Evolutionary conservation across 2,888 invertebrate genomes (phyloP).

Genomic region (Sthenelais limicola): DNA sequence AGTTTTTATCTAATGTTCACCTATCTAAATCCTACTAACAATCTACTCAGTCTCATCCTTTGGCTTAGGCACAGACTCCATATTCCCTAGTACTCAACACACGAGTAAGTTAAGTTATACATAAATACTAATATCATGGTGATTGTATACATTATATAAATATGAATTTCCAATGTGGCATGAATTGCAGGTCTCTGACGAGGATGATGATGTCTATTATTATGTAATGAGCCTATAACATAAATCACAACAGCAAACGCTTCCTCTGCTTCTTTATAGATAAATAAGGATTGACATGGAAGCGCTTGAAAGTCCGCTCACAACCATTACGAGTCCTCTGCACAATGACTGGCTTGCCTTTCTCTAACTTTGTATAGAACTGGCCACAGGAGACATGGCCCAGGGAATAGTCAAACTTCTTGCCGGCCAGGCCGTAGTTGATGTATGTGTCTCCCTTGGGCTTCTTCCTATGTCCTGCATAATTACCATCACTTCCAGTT

Average conservation of each 20-base stretch:
- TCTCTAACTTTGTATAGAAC: conserved; percentile 21
- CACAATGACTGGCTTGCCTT: neutral
- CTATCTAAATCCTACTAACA: too few relatives aligned
- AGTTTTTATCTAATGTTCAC: too few relatives aligned
- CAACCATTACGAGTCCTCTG: conserved; percentile 35
- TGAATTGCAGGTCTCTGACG: too few relatives aligned
- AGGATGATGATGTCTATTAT: too few relatives aligned
- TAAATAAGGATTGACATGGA: conserved; percentile 29
- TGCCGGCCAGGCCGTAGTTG: conserved; percentile 29
- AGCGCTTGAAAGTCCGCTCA: conserved; percentile 22
- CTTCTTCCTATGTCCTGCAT: conserved; percentile 40
- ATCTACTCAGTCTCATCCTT: too few relatives aligned
- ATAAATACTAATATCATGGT: too few relatives aligned
- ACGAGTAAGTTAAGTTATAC: too few relatives aligned
- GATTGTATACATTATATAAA: too few relatives aligned
- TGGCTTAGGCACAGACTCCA: too few relatives aligned
- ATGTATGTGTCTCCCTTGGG: conserved; percentile 37
- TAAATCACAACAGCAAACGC: conserved; percentile 14
- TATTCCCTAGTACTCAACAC: too few relatives aligned
- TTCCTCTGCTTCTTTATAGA: conserved; percentile 1
- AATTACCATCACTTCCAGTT: conserved; percentile 41
- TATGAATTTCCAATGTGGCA: too few relatives aligned
- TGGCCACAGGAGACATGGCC: conserved; percentile 42
- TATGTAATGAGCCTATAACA: neutral
- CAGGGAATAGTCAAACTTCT: conserved; percentile 34